Evolutionary conservation across 2,113 vertebrate species (phyloP).

Genomic region (Platycercus adscitus): DNA sequence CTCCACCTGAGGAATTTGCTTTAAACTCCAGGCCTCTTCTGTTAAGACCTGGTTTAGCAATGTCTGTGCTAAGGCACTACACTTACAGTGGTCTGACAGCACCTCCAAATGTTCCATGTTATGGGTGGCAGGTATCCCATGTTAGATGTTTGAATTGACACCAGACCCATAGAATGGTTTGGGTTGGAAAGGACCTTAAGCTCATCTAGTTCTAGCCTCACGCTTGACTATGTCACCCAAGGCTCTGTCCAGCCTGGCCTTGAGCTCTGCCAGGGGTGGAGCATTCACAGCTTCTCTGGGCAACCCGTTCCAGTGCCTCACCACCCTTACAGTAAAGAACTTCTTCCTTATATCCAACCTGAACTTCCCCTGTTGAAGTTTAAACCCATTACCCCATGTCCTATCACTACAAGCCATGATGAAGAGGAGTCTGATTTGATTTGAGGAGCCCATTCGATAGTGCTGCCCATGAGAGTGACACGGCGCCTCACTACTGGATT

Average conservation of each 20-base stretch:
- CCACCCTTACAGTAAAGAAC: neutral
- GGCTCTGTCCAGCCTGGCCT: neutral
- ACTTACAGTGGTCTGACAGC: neutral
- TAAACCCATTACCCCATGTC: neutral
- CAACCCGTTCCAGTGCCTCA: neutral
- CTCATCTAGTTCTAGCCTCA: neutral
- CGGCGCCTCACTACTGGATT: neutral
- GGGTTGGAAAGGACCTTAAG: neutral
- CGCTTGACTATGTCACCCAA: neutral
- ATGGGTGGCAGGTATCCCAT: neutral
- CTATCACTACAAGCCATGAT: neutral
- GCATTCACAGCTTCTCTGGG: neutral
- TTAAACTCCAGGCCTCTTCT: neutral
- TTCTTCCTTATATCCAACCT: neutral
- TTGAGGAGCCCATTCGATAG: neutral
- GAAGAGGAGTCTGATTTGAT: neutral
- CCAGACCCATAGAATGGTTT: neutral
- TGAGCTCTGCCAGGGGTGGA: neutral
- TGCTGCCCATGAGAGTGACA: neutral
- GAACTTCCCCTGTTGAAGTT: neutral
- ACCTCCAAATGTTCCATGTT: neutral
- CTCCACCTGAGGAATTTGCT: neutral
- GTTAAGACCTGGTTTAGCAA: neutral
- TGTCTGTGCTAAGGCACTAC: neutral
- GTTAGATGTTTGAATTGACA: fast-evolving